These are phyloP conservation scores for Aradus depressus DNA, from an alignment of 2,888 invertebrate genomes.

Conservation along the genomic window DNA sequence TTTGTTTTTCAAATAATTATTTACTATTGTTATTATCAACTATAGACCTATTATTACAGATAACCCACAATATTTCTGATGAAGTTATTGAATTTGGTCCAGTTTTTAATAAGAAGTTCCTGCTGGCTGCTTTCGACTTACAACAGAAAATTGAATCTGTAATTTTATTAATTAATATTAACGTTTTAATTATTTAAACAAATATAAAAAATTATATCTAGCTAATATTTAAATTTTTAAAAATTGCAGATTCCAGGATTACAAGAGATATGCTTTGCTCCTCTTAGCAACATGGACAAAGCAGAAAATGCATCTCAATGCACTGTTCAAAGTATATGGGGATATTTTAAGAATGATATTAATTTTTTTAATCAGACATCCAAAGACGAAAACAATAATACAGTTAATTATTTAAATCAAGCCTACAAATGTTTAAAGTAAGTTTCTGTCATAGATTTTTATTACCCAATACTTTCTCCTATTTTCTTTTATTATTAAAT, in stretches of 20 bases:
- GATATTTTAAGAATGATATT: slow-evolving; percentile 59
- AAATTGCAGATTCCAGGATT: slow-evolving; percentile 34
- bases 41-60: slow-evolving; percentile 14
- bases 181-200: background rate
- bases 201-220: background rate
- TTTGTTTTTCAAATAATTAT: background rate
- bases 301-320: slow-evolving; percentile 49
- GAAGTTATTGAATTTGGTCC: slow-evolving; percentile 56
- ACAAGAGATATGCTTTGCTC: slow-evolving; percentile 72
- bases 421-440: slow-evolving; percentile 42
- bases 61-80: slow-evolving; percentile 37
- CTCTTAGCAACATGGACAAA: slow-evolving; percentile 41
- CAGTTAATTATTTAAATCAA: slow-evolving; percentile 42
- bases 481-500: slow-evolving; percentile 15
- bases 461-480: background rate
- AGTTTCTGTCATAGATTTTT: slow-evolving; percentile 29
- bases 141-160: slow-evolving; percentile 55
- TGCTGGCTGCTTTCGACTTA: slow-evolving; percentile 56
- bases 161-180: slow-evolving; percentile 19
- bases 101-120: slow-evolving; percentile 63
- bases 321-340: slow-evolving; percentile 67
- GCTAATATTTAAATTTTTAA: background rate
- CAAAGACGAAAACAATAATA: slow-evolving; percentile 26
- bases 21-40: background rate
- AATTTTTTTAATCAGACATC: slow-evolving; percentile 38